Conservation (phyloP, 1,140 invertebrate genomes). For the Pteromalus puparum region DNA sequence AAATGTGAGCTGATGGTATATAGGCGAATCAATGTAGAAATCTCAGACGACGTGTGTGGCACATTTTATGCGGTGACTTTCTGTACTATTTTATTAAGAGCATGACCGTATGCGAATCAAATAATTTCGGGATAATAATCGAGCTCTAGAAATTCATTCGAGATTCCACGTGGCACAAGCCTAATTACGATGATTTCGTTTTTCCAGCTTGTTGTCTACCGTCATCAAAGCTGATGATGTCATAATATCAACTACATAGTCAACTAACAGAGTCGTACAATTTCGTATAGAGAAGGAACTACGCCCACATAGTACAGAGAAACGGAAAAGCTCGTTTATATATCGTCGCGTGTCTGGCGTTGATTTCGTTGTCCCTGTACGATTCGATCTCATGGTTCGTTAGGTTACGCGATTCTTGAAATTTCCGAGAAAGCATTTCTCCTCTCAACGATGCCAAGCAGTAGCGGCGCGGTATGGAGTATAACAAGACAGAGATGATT, state of each 20-base stretch:
- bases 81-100: too few relatives aligned
- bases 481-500: constrained; percentile 7
- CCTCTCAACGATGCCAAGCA: neutral
- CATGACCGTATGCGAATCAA: too few relatives aligned
- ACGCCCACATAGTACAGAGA: too few relatives aligned
- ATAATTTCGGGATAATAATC: too few relatives aligned
- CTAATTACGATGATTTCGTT: too few relatives aligned
- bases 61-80: too few relatives aligned
- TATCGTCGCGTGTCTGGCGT: neutral
- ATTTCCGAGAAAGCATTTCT: neutral
- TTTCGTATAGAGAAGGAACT: too few relatives aligned
- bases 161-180: too few relatives aligned
- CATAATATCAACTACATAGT: too few relatives aligned
- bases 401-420: constrained; percentile 19
- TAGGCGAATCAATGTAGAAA: constrained; percentile 55
- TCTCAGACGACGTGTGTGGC: constrained; percentile 10
- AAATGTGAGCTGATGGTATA: neutral
- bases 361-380: constrained; percentile 30
- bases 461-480: neutral
- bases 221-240: too few relatives aligned
- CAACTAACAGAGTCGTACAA: neutral
- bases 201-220: too few relatives aligned
- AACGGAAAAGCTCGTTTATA: neutral
- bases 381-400: constrained; percentile 31
- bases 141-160: too few relatives aligned